These are phyloP conservation scores for Cecropterus lyciades DNA, from an alignment of 1,140 invertebrate genomes.

Conservation along the genomic window DNA sequence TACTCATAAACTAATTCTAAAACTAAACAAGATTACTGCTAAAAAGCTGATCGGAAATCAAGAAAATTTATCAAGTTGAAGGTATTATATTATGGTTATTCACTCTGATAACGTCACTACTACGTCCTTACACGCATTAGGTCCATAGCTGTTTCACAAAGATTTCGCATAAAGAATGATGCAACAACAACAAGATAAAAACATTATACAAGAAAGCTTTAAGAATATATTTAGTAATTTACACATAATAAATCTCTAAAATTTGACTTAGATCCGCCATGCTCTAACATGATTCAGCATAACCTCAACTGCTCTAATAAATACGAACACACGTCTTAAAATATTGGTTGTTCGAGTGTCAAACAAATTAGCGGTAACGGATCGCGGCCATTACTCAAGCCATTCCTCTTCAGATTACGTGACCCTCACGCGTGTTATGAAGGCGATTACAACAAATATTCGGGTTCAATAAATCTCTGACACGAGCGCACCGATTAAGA, in stretches of 20 bases:
- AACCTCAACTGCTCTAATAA: not conserved
- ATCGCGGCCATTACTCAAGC: slow-evolving; percentile 20
- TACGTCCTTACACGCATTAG: no score
- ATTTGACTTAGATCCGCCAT: not conserved
- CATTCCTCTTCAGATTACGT: slow-evolving; percentile 23
- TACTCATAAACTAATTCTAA: no score
- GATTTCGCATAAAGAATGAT: no score
- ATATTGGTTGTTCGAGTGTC: slow-evolving; percentile 18
- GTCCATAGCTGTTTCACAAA: no score
- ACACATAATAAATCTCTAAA: slow-evolving; percentile 1
- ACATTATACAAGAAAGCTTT: no score
- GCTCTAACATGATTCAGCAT: not conserved
- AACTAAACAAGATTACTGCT: no score
- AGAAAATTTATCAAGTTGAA: no score
- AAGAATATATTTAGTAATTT: not conserved
- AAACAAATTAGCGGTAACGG: slow-evolving; percentile 28
- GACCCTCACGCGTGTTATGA: slow-evolving; percentile 20
- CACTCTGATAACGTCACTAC: no score
- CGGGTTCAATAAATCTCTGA: slow-evolving; percentile 21
- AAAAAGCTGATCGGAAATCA: no score
- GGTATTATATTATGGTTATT: no score
- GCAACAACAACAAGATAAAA: no score
- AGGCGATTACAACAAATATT: slow-evolving; percentile 30
- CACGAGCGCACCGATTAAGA: slow-evolving; percentile 18
- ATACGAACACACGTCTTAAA: slow-evolving; percentile 4